These are phyloP conservation scores for Tipula helvola DNA, from an alignment of 2,888 invertebrate species.

Conservation along the genomic window DNA sequence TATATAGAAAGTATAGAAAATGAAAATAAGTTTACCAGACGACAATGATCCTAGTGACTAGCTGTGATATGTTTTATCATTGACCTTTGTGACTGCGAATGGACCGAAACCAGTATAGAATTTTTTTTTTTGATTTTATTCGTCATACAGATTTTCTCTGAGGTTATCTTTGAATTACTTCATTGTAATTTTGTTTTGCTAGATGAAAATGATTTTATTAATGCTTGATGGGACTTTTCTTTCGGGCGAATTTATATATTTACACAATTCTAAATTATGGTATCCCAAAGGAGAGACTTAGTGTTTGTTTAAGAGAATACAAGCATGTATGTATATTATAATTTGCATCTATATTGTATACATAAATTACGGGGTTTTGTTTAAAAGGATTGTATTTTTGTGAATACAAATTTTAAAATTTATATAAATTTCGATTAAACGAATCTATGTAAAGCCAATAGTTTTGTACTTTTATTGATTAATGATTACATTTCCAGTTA, in stretches of 20 bases:
- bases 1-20: background rate
- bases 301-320: background rate
- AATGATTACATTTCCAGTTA: too few relatives aligned
- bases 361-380: background rate
- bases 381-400: background rate
- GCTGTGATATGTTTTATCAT: background rate
- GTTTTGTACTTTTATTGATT: too few relatives aligned
- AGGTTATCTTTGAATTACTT: background rate
- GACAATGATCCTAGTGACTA: background rate
- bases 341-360: background rate
- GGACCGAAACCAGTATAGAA: background rate
- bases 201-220: background rate
- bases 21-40: background rate
- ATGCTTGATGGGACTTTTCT: background rate
- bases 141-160: background rate
- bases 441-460: too few relatives aligned
- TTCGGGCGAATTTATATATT: background rate
- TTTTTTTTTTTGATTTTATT: background rate
- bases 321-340: background rate
- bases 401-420: background rate
- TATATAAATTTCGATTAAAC: background rate
- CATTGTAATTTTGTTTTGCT: background rate
- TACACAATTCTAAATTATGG: background rate
- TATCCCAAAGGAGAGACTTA: background rate
- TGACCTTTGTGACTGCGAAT: background rate